Evolutionary conservation across 2,113 vertebrate genomes (phyloP).

Genomic region (Pristiophorus japonicus): DNA sequence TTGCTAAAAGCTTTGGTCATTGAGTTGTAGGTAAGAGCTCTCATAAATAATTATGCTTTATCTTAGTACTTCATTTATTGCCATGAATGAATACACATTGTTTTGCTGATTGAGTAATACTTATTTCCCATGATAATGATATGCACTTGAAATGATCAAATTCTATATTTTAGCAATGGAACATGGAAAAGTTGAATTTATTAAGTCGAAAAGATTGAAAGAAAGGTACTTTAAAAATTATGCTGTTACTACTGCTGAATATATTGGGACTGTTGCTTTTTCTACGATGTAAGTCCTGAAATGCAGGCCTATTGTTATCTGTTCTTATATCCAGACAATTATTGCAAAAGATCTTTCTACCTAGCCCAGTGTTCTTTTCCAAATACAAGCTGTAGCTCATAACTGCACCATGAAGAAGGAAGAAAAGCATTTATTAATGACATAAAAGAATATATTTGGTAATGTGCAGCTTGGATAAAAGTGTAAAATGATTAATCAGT

Average conservation of each 20-base stretch:
- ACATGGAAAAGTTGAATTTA: background rate
- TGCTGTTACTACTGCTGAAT: background rate
- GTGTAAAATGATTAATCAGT: background rate
- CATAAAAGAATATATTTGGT: background rate
- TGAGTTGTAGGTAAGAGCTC: background rate
- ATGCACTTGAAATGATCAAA: background rate
- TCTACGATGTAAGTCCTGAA: background rate
- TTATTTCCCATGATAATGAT: background rate
- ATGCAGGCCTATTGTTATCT: background rate
- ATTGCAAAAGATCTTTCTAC: background rate
- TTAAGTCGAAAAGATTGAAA: background rate
- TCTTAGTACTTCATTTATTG: background rate
- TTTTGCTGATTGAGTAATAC: background rate
- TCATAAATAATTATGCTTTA: background rate
- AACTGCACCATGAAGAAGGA: background rate
- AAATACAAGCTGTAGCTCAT: background rate
- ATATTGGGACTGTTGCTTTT: background rate
- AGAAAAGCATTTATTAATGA: background rate
- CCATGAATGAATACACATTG: background rate
- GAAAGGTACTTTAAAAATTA: background rate
- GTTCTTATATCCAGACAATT: background rate
- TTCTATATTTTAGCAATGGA: background rate
- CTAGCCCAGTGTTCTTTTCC: background rate
- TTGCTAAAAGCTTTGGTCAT: background rate
- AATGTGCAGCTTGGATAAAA: background rate